Base-by-base conservation (phyloP, 2,113 vertebrate genomes). In the Progne subis region DNA sequence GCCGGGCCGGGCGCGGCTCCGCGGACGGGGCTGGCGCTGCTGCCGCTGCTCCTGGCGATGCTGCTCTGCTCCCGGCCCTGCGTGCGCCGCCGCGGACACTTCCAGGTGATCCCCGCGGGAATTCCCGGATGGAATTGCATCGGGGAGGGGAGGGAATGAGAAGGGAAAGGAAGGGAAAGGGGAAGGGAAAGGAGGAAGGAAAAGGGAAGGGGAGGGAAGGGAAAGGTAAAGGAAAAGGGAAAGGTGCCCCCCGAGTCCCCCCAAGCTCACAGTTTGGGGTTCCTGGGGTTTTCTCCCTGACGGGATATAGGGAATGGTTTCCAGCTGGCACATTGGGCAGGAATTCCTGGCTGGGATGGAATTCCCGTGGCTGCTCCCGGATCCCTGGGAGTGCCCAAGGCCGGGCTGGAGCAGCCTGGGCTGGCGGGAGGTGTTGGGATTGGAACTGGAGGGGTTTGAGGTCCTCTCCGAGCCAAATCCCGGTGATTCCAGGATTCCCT, bases 231-330 rank as follows among this genome's bases (percentile, higher is more conserved):
- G 37, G 37, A 37, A 37, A 37, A 37, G 37, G 37, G 37, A 37
- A 37, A 37, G 18, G 53, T 32, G 53, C 11, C 53, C 53, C 53
- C 53, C 28, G 47, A 12, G 47, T 37, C 37, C 52, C 10, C 4
- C 19, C 41, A 7, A 25, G 2, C 14, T 18, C 3, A 0, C 28
- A 1, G 2, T 25, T 29, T 5, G 44, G 34, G 31, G 6, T 9
- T 50, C 21, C 31, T 17, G 52, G 31, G 61, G 5, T 41, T 29
- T 41, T 8, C 15, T 19, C 6, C 63, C 44, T 53, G 3, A 2
- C 0, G 16, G 52, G 34, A 57, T 5, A 0, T 18, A 1, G 24
- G 46, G 34, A 21, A 28, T 17, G 18, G 28, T 11, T 44, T 44
- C 25, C 19, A 55, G 7, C 29, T 31, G 29, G 52, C 10, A 1